Conservation (phyloP, 2,113 vertebrate species). For the Craseonycteris thonglongyai region DNA sequence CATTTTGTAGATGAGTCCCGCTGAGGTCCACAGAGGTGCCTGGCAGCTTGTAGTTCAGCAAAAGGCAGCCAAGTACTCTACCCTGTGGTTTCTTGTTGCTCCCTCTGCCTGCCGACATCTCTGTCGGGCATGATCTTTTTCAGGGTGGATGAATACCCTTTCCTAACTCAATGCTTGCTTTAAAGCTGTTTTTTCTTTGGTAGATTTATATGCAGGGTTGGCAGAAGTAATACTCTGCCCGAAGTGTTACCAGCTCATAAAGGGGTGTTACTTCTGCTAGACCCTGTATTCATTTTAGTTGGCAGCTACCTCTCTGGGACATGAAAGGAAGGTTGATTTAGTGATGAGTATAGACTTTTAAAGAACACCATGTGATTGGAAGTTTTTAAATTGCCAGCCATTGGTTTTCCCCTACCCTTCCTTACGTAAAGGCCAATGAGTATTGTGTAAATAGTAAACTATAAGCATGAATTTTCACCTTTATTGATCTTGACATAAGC, state of each 20-base stretch:
- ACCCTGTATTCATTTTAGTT: slow-evolving; percentile 48
- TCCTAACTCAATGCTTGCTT: neutral
- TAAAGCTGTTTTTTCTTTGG: neutral
- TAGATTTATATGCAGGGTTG: too few species aligned
- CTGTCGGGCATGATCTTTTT: neutral
- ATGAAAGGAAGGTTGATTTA: slow-evolving; percentile 65
- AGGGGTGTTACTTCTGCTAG: too few species aligned
- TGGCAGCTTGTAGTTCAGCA: neutral
- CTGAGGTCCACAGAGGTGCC: neutral
- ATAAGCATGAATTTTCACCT: slow-evolving; percentile 75
- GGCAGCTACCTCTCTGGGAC: slow-evolving; percentile 66
- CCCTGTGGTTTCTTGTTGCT: neutral
- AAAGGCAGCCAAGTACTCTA: neutral
- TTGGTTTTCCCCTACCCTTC: neutral
- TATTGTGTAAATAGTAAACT: slow-evolving; percentile 77
- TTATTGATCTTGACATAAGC: slow-evolving; percentile 68
- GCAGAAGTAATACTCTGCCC: too few species aligned
- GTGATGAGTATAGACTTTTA: slow-evolving; percentile 60
- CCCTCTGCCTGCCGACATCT: neutral
- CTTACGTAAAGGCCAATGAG: slow-evolving; percentile 65
- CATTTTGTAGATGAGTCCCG: neutral
- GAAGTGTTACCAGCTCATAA: too few species aligned
- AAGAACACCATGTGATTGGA: slow-evolving; percentile 70
- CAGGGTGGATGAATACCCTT: neutral
- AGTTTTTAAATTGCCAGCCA: slow-evolving; percentile 56